These are phyloP conservation scores for Lutjanus argentimaculatus DNA, from an alignment of 2,797 vertebrate species.

Conservation along the genomic window DNA sequence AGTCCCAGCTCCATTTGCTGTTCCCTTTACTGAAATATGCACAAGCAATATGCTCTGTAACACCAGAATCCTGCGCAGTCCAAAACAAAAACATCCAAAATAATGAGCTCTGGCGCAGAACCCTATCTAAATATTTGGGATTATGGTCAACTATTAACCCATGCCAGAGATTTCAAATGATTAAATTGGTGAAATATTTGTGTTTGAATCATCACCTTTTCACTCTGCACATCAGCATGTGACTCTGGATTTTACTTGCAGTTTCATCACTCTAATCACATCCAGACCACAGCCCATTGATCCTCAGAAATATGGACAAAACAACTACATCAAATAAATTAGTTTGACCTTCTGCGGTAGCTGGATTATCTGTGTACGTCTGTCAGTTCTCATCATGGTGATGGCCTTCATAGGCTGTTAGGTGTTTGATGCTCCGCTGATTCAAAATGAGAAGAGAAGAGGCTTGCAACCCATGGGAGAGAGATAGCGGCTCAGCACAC, in stretches of 20 bases:
- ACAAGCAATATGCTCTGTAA: conserved; percentile 28
- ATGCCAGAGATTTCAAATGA: background rate
- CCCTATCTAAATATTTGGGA: background rate
- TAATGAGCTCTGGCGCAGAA: conserved; percentile 9
- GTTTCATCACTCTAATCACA: conserved; percentile 72
- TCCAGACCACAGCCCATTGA: conserved; percentile 57
- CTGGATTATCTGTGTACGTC: conserved; percentile 66
- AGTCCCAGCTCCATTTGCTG: conserved; percentile 35
- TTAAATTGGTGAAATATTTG: conserved; percentile 8
- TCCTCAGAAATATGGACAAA: conserved; percentile 54
- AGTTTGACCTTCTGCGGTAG: conserved; percentile 70
- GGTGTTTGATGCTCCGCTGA: conserved; percentile 39
- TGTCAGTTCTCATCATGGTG: conserved; percentile 73
- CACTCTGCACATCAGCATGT: conserved; percentile 12
- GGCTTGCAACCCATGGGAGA: conserved; percentile 20
- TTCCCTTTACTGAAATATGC: conserved; percentile 40
- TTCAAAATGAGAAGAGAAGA: conserved; percentile 42
- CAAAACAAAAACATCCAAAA: conserved; percentile 34
- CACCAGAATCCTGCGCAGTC: conserved; percentile 1
- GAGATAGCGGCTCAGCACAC: conserved; percentile 15
- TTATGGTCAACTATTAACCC: background rate
- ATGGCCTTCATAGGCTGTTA: conserved; percentile 66
- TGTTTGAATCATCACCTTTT: conserved; percentile 9
- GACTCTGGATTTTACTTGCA: conserved; percentile 28
- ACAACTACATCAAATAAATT: conserved; percentile 74